Base-by-base conservation (phyloP, 2,797 vertebrate species). In the Emys orbicularis region DNA sequence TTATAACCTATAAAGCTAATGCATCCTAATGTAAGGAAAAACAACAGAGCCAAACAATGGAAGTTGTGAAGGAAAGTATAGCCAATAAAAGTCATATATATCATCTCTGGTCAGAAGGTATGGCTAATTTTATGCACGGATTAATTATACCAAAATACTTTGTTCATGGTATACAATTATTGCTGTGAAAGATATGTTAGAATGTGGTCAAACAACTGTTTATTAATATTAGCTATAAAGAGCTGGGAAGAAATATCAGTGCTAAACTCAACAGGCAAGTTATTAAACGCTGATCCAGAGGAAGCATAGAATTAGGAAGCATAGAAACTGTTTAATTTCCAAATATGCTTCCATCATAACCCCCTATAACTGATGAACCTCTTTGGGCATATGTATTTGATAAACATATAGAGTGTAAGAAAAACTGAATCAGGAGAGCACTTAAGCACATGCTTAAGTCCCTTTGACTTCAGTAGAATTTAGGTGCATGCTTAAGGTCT, bases 1-100 rank as follows among this genome's bases (percentile, higher is more conserved):
- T 68, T 52, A 25, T 79, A 34, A 31, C 19, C 47, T 47, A 8
- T 49, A 47, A 77, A 18, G 15, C 25, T 29, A 49, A 77, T 76
- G 2, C 52, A 2, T 12, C 15, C 15, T 10, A 1, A 13, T 0
- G 13, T 12, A 4, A 3, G 2, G 10, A n/a, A 90, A 44, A 82
- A 50, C 6, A 6, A 12, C 5, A 77, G 31, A 50, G 50, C 13
- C 5, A 34, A 47, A 25, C 4, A 82, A 11, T 23, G 34, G 84
- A 1, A 61, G 74, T 44, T 47, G 21, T 74, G 68, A 53, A 52
- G 8, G 79, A 18, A 77, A 47, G 13, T 4, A 5, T 0, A 79
- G 6, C 52, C 53, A 10, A 29, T 77, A 18, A 77, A 29, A 29
- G 13, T 77, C 16, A 10, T 47, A 21, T 37, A 23, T 23, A 72